A percentile compares a stretch with the other conserved stretches of the same genome.
phyloP scores from a whole-genome alignment of 2,797 vertebrate genomes.

The Gambelia wislizenii region DNA sequence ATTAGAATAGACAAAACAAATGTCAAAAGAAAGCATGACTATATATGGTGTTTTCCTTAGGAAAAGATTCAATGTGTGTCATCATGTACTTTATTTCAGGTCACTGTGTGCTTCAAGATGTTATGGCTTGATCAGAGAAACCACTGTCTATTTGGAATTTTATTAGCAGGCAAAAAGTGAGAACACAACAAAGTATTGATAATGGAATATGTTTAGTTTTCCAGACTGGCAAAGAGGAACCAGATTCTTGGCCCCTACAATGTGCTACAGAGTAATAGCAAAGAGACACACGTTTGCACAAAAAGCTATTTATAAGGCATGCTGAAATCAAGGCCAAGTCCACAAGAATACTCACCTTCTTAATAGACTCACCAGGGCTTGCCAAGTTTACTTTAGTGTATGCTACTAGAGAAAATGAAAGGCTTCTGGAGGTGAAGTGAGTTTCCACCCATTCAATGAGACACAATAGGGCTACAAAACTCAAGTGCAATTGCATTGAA shows the following conservation, averaged over 20 bases:
- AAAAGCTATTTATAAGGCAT: slow-evolving; percentile 75
- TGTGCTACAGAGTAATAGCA: slow-evolving; percentile 74
- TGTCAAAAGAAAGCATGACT: slow-evolving; percentile 52
- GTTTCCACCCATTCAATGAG: slow-evolving; percentile 45
- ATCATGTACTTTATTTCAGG: slow-evolving; percentile 56
- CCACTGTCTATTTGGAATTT: slow-evolving; percentile 49
- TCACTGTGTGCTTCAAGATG: slow-evolving; percentile 51
- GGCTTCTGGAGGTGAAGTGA: slow-evolving; percentile 52
- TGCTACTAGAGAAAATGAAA: slow-evolving; percentile 61
- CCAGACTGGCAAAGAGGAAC: slow-evolving; percentile 58
- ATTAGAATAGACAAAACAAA: slow-evolving; percentile 59
- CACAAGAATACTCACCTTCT: slow-evolving; percentile 64
- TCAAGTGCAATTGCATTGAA: slow-evolving; percentile 34
- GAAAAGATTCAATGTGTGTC: slow-evolving; percentile 52
- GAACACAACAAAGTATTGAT: slow-evolving; percentile 71
- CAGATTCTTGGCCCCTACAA: slow-evolving; percentile 70
- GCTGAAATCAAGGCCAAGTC: slow-evolving; percentile 56
- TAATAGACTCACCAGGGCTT: slow-evolving; percentile 59
- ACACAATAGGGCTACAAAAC: slow-evolving; percentile 34
- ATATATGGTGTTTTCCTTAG: slow-evolving; percentile 66
- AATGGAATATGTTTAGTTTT: slow-evolving; percentile 76
- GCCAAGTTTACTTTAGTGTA: slow-evolving; percentile 68
- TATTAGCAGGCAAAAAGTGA: slow-evolving; percentile 66
- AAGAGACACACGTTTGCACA: slow-evolving; percentile 62
- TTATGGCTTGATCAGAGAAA: slow-evolving; percentile 43